phyloP scores from a whole-genome alignment of 2,888 invertebrate species.

The Sphaerophoria taeniata region DNA sequence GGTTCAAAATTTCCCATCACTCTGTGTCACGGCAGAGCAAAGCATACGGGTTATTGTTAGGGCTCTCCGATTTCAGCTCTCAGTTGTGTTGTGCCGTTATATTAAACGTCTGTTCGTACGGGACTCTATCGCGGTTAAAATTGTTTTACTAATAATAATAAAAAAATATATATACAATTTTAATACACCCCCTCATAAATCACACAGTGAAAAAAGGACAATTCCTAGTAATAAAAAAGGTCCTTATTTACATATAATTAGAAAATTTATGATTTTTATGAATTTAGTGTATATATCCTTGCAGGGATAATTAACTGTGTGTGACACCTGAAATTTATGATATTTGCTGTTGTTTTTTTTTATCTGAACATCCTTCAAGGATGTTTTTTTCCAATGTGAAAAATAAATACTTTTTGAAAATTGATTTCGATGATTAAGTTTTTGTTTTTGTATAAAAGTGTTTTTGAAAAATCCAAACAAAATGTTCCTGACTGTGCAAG shows the following conservation, averaged over 20 bases:
- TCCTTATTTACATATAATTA: conserved; percentile 33
- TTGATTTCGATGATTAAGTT: not conserved
- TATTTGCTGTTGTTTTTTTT: no score
- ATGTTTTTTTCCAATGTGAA: conserved; percentile 34
- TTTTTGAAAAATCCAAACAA: conserved; percentile 3
- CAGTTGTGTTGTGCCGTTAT: conserved; percentile 82
- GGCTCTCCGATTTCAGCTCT: conserved; percentile 80
- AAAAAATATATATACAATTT: conserved; percentile 46
- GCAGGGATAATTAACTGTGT: conserved; percentile 5
- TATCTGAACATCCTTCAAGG: conserved; percentile 5
- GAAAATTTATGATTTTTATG: conserved; percentile 11
- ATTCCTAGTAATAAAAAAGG: conserved; percentile 20
- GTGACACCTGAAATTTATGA: not conserved
- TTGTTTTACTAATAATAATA: conserved; percentile 52
- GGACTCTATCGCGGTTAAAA: conserved; percentile 66
- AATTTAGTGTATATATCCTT: not conserved
- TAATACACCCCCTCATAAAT: conserved; percentile 32
- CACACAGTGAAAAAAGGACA: conserved; percentile 29
- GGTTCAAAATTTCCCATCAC: conserved; percentile 70
- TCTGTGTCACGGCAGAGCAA: conserved; percentile 51
- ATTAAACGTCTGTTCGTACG: conserved; percentile 80
- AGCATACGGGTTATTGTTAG: conserved; percentile 76
- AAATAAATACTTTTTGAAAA: conserved; percentile 7
- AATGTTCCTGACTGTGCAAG: conserved; percentile 34
- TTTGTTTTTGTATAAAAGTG: not conserved